Evolutionary conservation across 2,113 vertebrate genomes (phyloP).

Genomic region (Cynocephalus volans): DNA sequence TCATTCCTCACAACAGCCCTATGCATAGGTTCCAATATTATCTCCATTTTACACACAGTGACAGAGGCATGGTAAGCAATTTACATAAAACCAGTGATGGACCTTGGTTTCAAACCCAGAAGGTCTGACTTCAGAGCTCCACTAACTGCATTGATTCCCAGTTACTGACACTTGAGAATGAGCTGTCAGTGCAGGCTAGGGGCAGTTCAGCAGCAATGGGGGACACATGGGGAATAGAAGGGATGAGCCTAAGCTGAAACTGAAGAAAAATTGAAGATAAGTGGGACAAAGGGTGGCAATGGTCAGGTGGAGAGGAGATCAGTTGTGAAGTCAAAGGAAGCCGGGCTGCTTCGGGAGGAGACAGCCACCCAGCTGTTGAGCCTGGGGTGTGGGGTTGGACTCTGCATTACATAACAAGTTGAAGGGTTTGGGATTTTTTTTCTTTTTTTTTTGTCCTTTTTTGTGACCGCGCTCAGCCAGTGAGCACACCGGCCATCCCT

Average conservation of each 20-base stretch:
- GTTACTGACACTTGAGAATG: not conserved
- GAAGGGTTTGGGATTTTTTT: not conserved
- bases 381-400: fast-evolving
- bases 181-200: not conserved
- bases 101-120: not conserved
- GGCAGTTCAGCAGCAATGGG: not conserved
- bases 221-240: not conserved
- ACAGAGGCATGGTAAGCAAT: not conserved
- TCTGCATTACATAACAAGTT: not conserved
- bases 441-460: too few species aligned
- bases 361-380: fast-evolving
- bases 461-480: too few species aligned
- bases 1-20: not conserved
- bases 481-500: too few species aligned
- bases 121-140: not conserved
- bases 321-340: not conserved
- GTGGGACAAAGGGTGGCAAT: fast-evolving
- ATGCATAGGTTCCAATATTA: not conserved
- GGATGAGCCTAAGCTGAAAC: not conserved
- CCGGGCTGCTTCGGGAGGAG: fast-evolving
- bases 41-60: not conserved
- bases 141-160: not conserved
- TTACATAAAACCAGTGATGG: not conserved
- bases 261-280: not conserved
- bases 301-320: not conserved